phyloP scores from a whole-genome alignment of 2,113 vertebrate species.

The Buteo buteo region DNA sequence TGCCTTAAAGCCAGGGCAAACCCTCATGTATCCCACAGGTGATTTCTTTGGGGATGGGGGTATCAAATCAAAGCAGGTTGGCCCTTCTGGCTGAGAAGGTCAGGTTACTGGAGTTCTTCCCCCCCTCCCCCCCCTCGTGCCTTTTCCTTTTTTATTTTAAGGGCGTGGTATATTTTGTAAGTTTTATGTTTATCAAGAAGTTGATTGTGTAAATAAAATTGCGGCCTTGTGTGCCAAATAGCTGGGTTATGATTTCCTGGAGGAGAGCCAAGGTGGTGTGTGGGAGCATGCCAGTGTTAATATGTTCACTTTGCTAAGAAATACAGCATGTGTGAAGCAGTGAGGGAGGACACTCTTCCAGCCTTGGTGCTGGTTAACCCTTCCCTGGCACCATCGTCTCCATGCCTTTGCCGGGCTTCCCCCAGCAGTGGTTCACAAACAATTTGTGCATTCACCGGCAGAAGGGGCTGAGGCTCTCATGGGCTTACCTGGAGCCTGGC shows the following conservation, averaged over 20 bases:
- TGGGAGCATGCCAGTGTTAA: slow-evolving; percentile 65
- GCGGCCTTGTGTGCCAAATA: slow-evolving; percentile 36
- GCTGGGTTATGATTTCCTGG: slow-evolving; percentile 55
- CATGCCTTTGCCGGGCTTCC: background rate
- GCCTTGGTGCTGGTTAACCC: slow-evolving; percentile 64
- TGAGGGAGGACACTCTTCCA: slow-evolving; percentile 48
- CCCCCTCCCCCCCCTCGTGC: too few relatives aligned
- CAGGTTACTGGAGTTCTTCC: background rate
- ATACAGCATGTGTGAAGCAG: slow-evolving; percentile 49
- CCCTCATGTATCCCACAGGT: background rate
- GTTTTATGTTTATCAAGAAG: slow-evolving; percentile 60
- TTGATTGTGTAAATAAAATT: slow-evolving; percentile 67
- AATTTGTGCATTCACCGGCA: background rate
- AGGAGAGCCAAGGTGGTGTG: slow-evolving; percentile 47
- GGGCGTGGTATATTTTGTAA: slow-evolving; percentile 39
- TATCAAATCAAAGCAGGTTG: background rate
- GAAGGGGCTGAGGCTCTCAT: slow-evolving; percentile 23
- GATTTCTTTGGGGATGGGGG: background rate
- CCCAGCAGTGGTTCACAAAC: slow-evolving; percentile 25
- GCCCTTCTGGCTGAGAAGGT: background rate
- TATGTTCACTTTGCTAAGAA: slow-evolving; percentile 64
- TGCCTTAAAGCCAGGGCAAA: background rate
- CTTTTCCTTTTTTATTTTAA: slow-evolving; percentile 6
- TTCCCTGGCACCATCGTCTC: slow-evolving; percentile 37
- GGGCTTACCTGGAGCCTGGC: background rate